Conservation (phyloP, 2,113 vertebrate genomes). For the Corvus hawaiiensis region DNA sequence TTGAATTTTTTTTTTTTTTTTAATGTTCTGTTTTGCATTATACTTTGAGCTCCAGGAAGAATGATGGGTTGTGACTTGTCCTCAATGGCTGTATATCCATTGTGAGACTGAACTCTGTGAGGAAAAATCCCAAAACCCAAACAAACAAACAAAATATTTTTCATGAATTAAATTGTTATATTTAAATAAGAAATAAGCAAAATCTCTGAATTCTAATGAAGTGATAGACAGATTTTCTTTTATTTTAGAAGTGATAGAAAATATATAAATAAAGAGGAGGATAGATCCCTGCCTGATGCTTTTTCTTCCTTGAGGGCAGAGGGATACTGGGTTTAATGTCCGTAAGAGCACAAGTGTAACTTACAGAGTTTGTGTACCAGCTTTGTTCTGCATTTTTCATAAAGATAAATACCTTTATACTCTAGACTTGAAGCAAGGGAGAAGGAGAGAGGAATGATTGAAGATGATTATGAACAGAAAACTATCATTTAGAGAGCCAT, state of each 20-base stretch:
- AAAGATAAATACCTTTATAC: background rate
- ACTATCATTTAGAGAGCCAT: background rate
- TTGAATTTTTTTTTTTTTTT: background rate
- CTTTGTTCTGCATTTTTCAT: background rate
- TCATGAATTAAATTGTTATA: background rate
- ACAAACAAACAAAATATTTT: background rate
- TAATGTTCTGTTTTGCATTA: background rate
- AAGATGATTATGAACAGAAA: background rate
- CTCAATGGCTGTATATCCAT: background rate
- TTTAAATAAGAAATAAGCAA: background rate
- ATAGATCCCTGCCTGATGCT: background rate
- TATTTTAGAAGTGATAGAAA: background rate
- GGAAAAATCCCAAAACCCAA: rapidly evolving
- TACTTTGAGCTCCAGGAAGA: background rate
- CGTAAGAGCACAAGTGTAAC: background rate
- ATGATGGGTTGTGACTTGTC: background rate
- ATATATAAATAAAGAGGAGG: background rate
- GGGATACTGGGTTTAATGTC: background rate
- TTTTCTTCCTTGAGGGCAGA: background rate
- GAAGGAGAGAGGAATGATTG: background rate
- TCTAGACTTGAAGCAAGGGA: background rate
- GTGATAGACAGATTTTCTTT: background rate
- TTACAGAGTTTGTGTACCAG: background rate
- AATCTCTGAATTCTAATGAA: background rate
- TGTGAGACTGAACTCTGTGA: background rate